phyloP scores from a whole-genome alignment of 2,113 vertebrate species.

The Salvelinus sp. region DNA sequence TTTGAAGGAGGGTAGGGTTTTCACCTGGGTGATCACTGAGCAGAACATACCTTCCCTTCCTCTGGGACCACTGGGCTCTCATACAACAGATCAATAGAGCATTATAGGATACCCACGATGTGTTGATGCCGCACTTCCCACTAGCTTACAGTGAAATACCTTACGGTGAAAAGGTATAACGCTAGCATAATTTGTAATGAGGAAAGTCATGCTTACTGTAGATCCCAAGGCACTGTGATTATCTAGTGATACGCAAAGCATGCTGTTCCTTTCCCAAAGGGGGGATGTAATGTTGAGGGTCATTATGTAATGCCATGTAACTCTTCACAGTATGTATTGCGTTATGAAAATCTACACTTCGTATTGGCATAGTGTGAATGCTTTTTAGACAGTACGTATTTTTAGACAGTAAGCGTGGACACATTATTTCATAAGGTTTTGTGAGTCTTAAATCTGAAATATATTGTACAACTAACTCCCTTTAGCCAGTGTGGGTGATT shows the following conservation, averaged over 20 bases:
- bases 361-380: too few relatives aligned
- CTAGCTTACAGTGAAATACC: constrained; percentile 39
- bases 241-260: background rate
- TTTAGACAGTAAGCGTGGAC: too few relatives aligned
- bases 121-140: constrained; percentile 39
- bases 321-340: too few relatives aligned
- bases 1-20: too few relatives aligned
- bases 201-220: background rate
- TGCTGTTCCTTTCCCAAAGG: background rate
- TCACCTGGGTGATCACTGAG: constrained; percentile 45
- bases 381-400: too few relatives aligned
- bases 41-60: constrained; percentile 18
- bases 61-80: constrained; percentile 26
- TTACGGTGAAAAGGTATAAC: constrained; percentile 47
- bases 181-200: constrained; percentile 44
- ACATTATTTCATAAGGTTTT: too few relatives aligned
- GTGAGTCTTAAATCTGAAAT: too few relatives aligned
- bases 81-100: constrained; percentile 48
- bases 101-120: constrained; percentile 47
- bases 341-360: too few relatives aligned
- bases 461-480: too few relatives aligned
- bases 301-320: too few relatives aligned
- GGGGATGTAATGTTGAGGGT: too few relatives aligned
- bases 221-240: background rate
- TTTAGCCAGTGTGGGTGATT: too few relatives aligned